These are phyloP conservation scores for Motacilla alba DNA, from an alignment of 2,113 vertebrate species.

Conservation along the genomic window DNA sequence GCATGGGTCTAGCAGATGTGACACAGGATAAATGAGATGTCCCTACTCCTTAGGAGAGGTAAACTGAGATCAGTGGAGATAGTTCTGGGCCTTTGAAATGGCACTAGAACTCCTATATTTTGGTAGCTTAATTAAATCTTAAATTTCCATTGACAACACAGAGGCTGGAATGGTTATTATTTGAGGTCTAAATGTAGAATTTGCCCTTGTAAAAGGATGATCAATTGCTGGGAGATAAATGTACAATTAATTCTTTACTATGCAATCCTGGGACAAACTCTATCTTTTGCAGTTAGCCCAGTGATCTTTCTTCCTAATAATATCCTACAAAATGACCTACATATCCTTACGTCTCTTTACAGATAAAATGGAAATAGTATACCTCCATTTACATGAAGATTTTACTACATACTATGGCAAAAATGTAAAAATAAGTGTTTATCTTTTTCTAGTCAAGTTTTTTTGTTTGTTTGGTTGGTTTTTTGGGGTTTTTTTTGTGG, in stretches of 20 bases:
- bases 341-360: not conserved
- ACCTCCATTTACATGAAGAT: not conserved
- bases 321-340: not conserved
- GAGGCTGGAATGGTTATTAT: not conserved
- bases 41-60: not conserved
- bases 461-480: not conserved
- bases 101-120: not conserved
- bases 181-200: not conserved
- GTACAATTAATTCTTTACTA: not conserved
- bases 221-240: not conserved
- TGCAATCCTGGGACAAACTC: not conserved
- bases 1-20: not conserved
- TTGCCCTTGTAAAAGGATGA: not conserved
- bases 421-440: not conserved
- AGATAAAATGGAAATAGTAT: not conserved
- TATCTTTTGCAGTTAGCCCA: not conserved
- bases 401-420: not conserved
- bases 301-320: not conserved
- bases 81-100: not conserved
- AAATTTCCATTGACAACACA: not conserved
- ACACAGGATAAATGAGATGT: not conserved
- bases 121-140: not conserved
- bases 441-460: fast-evolving
- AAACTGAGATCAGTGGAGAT: not conserved
- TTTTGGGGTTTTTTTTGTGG: not conserved